Evolutionary conservation across 2,888 invertebrate genomes (phyloP), one percentile per base, ranked within the genome.

Genomic region (Xestoiulus laeticollis): DNA sequence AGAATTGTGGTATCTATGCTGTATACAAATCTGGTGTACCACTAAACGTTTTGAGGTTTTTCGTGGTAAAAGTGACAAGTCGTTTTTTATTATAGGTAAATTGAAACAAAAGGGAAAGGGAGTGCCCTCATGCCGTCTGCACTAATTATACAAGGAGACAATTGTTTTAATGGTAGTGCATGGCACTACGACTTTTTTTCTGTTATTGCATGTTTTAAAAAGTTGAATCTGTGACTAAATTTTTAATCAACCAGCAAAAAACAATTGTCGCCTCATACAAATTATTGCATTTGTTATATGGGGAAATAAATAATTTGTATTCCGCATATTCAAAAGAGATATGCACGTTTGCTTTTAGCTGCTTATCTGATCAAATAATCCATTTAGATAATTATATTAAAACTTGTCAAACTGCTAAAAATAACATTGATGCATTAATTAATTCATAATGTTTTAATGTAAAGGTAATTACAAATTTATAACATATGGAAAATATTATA

Each of bases 41-140:
- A n/a, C 53, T 59, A 59, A 59, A 59, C 53, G 16, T 48, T 43
- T n/a, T n/a, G n/a, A n/a, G 0, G 53, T 59, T 59, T 59, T 59
- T 59, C 19, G 53, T 59, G 53, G 8, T 4, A 48, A n/a, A 48
- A 16, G 48, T 48, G 48, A 3, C 19, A n/a, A 59, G 53, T n/a
- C 1, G 19, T 59, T 59, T 53, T 59, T 59, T n/a, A 59, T 59
- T n/a, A n/a, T n/a, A n/a, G 53, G 1, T 59, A 5, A 59, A 59
- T 59, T n/a, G 53, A 59, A 59, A 59, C 53, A 59, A 59, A 59
- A 59, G 53, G 53, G 53, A 59, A 59, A 59, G 53, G 53, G 53
- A 59, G 53, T 59, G 53, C 53, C 53, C n/a, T 59, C 53, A n/a
- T 59, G n/a, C 53, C 48, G 53, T n/a, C 53, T 59, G 53, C 6